Evolutionary conservation across 2,797 vertebrate species (phyloP), one percentile per base, ranked within the genome.

Genomic region (Gorsachius magnificus): DNA sequence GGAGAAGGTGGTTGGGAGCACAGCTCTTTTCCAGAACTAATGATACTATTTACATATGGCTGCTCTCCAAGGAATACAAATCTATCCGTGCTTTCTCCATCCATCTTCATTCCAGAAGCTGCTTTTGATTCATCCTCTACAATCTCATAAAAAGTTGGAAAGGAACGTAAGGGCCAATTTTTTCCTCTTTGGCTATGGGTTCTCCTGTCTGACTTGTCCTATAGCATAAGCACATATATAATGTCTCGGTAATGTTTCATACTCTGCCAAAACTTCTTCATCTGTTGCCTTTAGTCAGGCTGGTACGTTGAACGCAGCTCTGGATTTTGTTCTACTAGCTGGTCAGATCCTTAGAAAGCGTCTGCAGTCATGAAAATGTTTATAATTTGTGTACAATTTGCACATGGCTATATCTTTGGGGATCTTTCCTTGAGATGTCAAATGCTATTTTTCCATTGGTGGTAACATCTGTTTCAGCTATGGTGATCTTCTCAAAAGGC

Each of bases 11-110:
- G 58, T 6, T 74, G 61, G 64, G 66, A 90, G 78, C 80, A 77
- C 9, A 77, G 80, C 51, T 82, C 77, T 68, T 69, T 84, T 91
- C 65, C 89, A 95, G 90, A 65, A 61, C 33, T 82, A 95, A 95
- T 94, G 84, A 69, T 10, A 35, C 48, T 68, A 38, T 76, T 95
- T 94, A 68, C 64, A 61, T 70, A 36, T 77, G 86, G 93, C 85
- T 84, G 69, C 46, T 87, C 33, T 91, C 92, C 89, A 92, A 92
- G 58, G 82, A 80, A 93, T 90, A 87, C 56, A 81, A 89, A 83
- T 75, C 43, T 85, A 79, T 46, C 83, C 11, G 7, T 56, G 81
- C 16, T 81, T 87, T 89, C 74, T 66, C 56, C 60, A 82, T 83
- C 70, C 53, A 77, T 80, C 78, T 83, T 85, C 64, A 35, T 35